These are phyloP conservation scores for Salpingus planirostris DNA, from an alignment of 2,888 invertebrate species.

Conservation along the genomic window DNA sequence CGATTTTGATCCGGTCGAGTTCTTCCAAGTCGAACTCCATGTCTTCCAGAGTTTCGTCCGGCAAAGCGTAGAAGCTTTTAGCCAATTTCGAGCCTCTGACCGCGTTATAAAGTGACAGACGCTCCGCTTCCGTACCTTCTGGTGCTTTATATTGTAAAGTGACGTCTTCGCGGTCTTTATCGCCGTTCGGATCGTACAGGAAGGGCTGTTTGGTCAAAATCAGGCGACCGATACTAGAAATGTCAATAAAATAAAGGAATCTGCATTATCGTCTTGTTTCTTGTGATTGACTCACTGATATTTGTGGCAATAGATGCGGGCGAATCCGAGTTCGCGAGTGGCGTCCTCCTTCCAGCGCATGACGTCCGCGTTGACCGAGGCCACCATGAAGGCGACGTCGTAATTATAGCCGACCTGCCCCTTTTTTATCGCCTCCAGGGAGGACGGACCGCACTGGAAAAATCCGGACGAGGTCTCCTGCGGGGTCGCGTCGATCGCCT, in stretches of 20 bases:
- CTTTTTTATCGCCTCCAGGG: constrained; percentile 66
- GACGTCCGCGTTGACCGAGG: constrained; percentile 77
- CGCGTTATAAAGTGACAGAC: constrained; percentile 66
- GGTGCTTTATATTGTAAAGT: constrained; percentile 59
- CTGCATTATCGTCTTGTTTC: background rate
- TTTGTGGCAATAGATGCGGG: constrained; percentile 61
- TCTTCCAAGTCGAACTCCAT: constrained; percentile 59
- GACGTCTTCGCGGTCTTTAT: constrained; percentile 62
- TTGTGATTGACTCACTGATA: constrained; percentile 58
- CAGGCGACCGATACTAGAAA: constrained; percentile 60
- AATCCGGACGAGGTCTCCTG: constrained; percentile 66
- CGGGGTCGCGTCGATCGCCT: constrained; percentile 78
- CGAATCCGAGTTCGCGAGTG: constrained; percentile 53
- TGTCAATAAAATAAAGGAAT: background rate
- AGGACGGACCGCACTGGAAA: constrained; percentile 73
- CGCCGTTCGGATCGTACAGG: constrained; percentile 61
- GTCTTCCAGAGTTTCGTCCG: constrained; percentile 49
- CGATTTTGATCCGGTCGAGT: constrained; percentile 60
- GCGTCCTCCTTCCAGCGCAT: constrained; percentile 69
- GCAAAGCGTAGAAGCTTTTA: constrained; percentile 57
- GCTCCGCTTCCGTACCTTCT: constrained; percentile 65
- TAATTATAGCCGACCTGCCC: constrained; percentile 67
- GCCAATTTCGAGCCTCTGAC: constrained; percentile 59
- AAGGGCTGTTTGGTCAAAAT: constrained; percentile 67
- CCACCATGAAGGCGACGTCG: constrained; percentile 69